A percentile compares a stretch with the other conserved stretches of the same genome.
Evolutionary conservation across 2,113 vertebrate genomes (phyloP).

Genomic region (Ictidomys tridecemlineatus): DNA sequence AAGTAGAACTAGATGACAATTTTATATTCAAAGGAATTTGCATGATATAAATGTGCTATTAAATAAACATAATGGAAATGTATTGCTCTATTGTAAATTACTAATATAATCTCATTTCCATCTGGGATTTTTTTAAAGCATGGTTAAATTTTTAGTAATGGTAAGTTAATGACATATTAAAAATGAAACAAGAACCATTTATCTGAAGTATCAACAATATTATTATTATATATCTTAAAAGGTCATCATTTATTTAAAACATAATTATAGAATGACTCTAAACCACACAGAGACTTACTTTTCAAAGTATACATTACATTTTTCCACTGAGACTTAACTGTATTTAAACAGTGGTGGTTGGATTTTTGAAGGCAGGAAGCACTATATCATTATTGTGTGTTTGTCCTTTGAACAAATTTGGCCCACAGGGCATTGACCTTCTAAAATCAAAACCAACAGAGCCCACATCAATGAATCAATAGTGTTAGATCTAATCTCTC

Average conservation of each 20-base stretch:
- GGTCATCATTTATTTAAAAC: slow-evolving; percentile 76
- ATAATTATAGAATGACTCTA: slow-evolving; percentile 70
- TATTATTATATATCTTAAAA: slow-evolving; percentile 74
- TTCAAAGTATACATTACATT: slow-evolving; percentile 41
- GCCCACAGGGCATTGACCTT: slow-evolving; percentile 28
- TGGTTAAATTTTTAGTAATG: slow-evolving; percentile 71
- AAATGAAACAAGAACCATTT: slow-evolving; percentile 74
- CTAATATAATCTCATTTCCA: slow-evolving; percentile 70
- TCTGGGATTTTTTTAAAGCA: slow-evolving; percentile 60
- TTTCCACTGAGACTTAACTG: slow-evolving; percentile 53
- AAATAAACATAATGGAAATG: slow-evolving; percentile 74
- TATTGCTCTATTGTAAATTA: slow-evolving; percentile 57
- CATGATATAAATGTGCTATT: slow-evolving; percentile 64
- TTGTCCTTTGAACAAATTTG: slow-evolving; percentile 67
- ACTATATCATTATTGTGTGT: slow-evolving; percentile 53
- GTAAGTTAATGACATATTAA: slow-evolving; percentile 72
- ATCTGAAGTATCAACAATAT: slow-evolving; percentile 71
- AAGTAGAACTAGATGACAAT: slow-evolving; percentile 52
- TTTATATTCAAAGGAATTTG: slow-evolving; percentile 68
- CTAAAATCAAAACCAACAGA: slow-evolving; percentile 67
- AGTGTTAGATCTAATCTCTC: slow-evolving; percentile 63
- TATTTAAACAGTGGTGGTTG: slow-evolving; percentile 52
- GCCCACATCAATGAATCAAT: slow-evolving; percentile 75
- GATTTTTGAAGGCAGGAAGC: slow-evolving; percentile 59
- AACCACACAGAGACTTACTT: slow-evolving; percentile 46